phyloP scores from a whole-genome alignment of 2,888 invertebrate genomes.

The Coleophora deauratella region DNA sequence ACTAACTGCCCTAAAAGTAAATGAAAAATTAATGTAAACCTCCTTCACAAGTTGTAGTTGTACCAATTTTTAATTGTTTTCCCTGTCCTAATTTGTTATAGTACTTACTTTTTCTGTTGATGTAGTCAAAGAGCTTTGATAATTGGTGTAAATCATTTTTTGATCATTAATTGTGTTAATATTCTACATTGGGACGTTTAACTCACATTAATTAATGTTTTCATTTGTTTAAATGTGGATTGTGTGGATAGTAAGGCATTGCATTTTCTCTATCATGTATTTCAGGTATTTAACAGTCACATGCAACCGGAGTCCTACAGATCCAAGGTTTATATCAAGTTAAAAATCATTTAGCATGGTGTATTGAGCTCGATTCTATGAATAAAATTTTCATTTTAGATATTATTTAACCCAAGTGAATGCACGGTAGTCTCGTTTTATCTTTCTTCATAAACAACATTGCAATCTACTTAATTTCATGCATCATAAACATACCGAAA shows the following conservation, averaged over 20 bases:
- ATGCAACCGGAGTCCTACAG: slow-evolving; percentile 94
- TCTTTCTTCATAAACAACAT: slow-evolving; percentile 25
- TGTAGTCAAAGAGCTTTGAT: no score
- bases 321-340: slow-evolving; percentile 87
- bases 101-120: no score
- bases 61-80: no score
- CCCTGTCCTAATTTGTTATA: no score
- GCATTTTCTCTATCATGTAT: slow-evolving; percentile 72
- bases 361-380: slow-evolving; percentile 53
- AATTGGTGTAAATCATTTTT: no score
- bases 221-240: no score
- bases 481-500: slow-evolving; percentile 10
- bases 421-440: slow-evolving; percentile 46
- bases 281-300: slow-evolving; percentile 96
- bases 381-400: slow-evolving; percentile 20
- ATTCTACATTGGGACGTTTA: no score
- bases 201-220: no score
- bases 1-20: not conserved
- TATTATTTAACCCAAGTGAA: slow-evolving; percentile 28
- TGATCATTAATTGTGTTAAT: no score
- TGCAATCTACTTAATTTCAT: slow-evolving; percentile 14
- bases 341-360: slow-evolving; percentile 61
- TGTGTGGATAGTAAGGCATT: slow-evolving; percentile 36
- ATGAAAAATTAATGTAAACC: no score
- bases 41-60: no score